Evolutionary conservation across 2,113 vertebrate genomes (phyloP).

Genomic region (Coregonus clupeaformis): DNA sequence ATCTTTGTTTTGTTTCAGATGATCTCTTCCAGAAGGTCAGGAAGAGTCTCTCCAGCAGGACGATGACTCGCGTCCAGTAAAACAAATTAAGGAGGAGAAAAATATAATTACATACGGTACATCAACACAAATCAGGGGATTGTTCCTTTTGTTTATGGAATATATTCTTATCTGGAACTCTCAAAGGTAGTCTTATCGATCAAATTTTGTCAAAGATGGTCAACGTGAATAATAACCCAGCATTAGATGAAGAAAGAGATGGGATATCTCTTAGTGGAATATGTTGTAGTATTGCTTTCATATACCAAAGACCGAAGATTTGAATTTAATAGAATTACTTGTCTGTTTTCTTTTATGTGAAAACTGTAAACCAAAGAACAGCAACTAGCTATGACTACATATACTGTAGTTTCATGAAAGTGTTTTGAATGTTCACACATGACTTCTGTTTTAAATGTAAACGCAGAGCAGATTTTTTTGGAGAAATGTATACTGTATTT

Average conservation of each 20-base stretch:
- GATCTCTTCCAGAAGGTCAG: constrained; percentile 72
- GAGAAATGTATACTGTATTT: constrained; percentile 28
- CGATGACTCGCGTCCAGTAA: constrained; percentile 56
- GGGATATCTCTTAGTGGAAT: constrained; percentile 20
- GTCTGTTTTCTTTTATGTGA: background rate
- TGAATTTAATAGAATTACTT: background rate
- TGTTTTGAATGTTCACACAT: constrained; percentile 22
- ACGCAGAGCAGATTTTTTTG: constrained; percentile 13
- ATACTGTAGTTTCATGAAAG: background rate
- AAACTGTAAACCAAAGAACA: constrained; percentile 12
- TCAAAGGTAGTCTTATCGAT: constrained; percentile 19
- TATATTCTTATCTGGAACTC: constrained; percentile 30
- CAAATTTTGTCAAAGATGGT: constrained; percentile 24
- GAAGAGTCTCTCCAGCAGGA: constrained; percentile 69
- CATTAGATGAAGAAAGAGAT: constrained; percentile 4
- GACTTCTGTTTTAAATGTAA: constrained; percentile 19
- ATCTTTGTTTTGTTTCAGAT: constrained; percentile 53
- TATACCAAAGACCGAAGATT: constrained; percentile 10
- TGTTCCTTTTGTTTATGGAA: constrained; percentile 23
- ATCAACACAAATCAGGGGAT: constrained; percentile 7
- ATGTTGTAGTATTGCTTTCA: constrained; percentile 32
- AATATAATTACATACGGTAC: background rate
- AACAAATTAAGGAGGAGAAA: background rate
- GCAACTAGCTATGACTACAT: constrained; percentile 26
- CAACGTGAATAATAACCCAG: constrained; percentile 29